These are phyloP conservation scores for Cantharis rufa DNA, from an alignment of 2,888 invertebrate species.

Conservation along the genomic window DNA sequence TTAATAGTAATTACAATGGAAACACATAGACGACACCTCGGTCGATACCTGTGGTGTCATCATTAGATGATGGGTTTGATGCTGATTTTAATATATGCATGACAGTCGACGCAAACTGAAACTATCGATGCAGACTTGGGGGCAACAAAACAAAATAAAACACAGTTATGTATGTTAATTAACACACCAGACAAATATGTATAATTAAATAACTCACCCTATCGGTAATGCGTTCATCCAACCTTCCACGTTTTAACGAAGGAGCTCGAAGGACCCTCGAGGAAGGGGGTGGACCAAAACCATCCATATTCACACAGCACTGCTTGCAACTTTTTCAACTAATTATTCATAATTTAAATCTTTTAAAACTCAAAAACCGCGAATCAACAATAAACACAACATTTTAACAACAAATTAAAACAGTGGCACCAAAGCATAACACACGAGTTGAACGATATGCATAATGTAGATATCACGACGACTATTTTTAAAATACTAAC, in stretches of 20 bases:
- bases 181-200: background rate
- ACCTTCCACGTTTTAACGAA: constrained; percentile 76
- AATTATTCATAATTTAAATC: background rate
- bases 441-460: background rate
- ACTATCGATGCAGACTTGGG: background rate
- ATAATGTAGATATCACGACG: background rate
- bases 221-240: constrained; percentile 75
- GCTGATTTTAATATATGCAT: background rate
- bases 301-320: constrained; percentile 13
- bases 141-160: background rate
- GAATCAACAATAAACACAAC: background rate
- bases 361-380: background rate
- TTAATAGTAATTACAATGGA: background rate
- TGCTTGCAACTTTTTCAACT: background rate
- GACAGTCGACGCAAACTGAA: background rate
- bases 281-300: constrained; percentile 44
- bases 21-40: background rate
- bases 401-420: background rate
- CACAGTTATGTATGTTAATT: background rate
- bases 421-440: background rate
- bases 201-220: constrained; percentile 65
- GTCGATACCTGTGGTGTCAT: background rate
- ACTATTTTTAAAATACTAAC: background rate
- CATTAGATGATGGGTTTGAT: too few relatives aligned
- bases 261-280: constrained; percentile 76